These are phyloP conservation scores for Collichthys lucidus DNA, from an alignment of 2,113 vertebrate genomes.

Conservation along the genomic window DNA sequence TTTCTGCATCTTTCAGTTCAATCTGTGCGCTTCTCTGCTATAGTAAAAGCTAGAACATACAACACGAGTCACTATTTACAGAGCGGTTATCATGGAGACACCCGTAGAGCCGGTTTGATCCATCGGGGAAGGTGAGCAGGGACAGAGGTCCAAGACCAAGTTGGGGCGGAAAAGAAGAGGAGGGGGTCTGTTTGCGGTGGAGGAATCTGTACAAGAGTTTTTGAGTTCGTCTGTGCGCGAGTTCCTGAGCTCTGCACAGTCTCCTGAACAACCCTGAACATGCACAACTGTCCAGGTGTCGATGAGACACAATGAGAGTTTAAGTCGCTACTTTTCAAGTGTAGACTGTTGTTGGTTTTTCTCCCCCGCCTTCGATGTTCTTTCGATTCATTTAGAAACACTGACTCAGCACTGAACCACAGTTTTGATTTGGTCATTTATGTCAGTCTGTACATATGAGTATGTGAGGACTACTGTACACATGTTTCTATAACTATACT, in stretches of 20 bases:
- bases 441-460: slow-evolving; percentile 53
- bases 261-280: slow-evolving; percentile 42
- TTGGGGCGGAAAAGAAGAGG: not conserved
- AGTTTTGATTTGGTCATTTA: slow-evolving; percentile 70
- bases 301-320: slow-evolving; percentile 43
- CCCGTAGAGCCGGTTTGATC: slow-evolving; percentile 67
- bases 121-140: slow-evolving; percentile 24
- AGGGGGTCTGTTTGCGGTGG: slow-evolving; percentile 23
- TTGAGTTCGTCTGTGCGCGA: slow-evolving; percentile 54
- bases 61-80: slow-evolving; percentile 76
- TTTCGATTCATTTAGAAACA: slow-evolving; percentile 25
- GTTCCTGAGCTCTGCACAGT: slow-evolving; percentile 63
- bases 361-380: slow-evolving; percentile 14
- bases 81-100: slow-evolving; percentile 72
- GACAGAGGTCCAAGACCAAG: slow-evolving; percentile 13
- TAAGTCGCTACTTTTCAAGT: slow-evolving; percentile 35
- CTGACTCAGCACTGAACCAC: slow-evolving; percentile 29
- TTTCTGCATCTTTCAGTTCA: slow-evolving; percentile 28
- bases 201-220: slow-evolving; percentile 62
- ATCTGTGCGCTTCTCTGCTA: slow-evolving; percentile 50
- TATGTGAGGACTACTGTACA: slow-evolving; percentile 30
- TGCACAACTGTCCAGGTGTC: slow-evolving; percentile 13
- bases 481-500: slow-evolving; percentile 33
- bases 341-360: slow-evolving; percentile 10
- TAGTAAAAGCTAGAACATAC: slow-evolving; percentile 60